Evolutionary conservation across 1,140 invertebrate genomes (phyloP), one percentile per base, ranked within the genome.

Genomic region (Microplitis mediator): DNA sequence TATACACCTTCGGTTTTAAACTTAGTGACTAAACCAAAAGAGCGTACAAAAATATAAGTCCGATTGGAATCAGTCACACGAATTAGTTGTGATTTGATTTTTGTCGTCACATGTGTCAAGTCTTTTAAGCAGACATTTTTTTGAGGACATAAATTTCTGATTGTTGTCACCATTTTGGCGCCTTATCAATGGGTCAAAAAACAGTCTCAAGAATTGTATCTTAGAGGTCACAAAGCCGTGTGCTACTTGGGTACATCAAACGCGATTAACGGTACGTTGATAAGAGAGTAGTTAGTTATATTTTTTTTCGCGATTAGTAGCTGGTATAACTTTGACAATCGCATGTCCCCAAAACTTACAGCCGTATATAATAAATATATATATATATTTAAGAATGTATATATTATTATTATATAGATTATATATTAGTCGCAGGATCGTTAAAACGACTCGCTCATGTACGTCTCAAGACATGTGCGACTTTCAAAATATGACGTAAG

Each of bases 391-490:
- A 23, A 23, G 56, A 3, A 31, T 61, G 35, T n/a, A 62, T 70
- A 61, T 65, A 65, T 60, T 32, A 13, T 35, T 61, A 32, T 32
- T 61, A 61, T 35, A 35, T 61, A 31, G 6, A 45, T 6, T 9
- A 45, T 45, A 45, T 45, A 61, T 6, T 63, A 14, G 13, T 31
- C 56, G 34, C 23, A 23, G 23, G 32, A 58, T 14, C 34, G 4
- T 63, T 52, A n/a, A 34, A 63, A 71, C 50, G 35, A 61, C 51
- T 63, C 39, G 39, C 11, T 63, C 50, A 63, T 31, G 14, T 52
- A 52, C 63, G 63, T 65, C 51, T 65, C 23, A 65, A 51, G 16
- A 65, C 8, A n/a, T 23, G n/a, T 65, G 63, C 45, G 45, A 65
- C 16, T 36, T 56, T 39, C 34, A 31, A 63, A 63, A 32, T 51